These are phyloP conservation scores for Pogonocichla stellata DNA, from an alignment of 2,113 vertebrate genomes.

Conservation along the genomic window DNA sequence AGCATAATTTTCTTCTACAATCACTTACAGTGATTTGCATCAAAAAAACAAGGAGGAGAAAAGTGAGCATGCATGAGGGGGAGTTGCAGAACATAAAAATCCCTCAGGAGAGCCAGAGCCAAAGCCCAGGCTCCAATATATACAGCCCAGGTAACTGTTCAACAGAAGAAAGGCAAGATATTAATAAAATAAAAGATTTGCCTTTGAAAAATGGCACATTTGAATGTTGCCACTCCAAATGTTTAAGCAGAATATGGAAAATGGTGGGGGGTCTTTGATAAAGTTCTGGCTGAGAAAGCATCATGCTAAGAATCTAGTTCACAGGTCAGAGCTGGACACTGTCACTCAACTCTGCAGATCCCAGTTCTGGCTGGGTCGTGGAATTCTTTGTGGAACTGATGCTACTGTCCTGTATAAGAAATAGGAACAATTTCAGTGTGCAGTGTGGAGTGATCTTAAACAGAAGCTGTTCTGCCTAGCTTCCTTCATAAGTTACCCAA, in stretches of 20 bases:
- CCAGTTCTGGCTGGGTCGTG: accelerated
- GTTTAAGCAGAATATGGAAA: accelerated
- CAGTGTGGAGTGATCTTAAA: not conserved
- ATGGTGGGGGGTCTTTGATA: not conserved
- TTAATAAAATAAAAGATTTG: not conserved
- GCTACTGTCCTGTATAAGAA: not conserved
- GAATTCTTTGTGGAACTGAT: not conserved
- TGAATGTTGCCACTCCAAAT: not conserved
- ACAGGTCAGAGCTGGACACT: not conserved
- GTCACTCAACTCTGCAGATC: not conserved
- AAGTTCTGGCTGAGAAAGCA: not conserved
- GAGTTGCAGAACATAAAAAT: not conserved
- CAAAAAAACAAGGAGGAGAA: not conserved
- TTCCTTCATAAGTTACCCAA: not conserved
- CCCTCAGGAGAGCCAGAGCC: not conserved
- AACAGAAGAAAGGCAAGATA: not conserved
- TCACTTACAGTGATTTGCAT: not conserved
- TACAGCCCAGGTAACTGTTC: not conserved
- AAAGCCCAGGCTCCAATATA: not conserved
- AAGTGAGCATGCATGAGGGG: not conserved
- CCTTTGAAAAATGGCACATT: not conserved
- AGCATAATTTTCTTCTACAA: not conserved
- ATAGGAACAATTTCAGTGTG: not conserved
- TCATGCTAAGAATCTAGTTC: not conserved
- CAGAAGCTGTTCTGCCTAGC: accelerated